Conservation (phyloP, 2,888 invertebrate species). For the Eumacrocentrus americanus region DNA sequence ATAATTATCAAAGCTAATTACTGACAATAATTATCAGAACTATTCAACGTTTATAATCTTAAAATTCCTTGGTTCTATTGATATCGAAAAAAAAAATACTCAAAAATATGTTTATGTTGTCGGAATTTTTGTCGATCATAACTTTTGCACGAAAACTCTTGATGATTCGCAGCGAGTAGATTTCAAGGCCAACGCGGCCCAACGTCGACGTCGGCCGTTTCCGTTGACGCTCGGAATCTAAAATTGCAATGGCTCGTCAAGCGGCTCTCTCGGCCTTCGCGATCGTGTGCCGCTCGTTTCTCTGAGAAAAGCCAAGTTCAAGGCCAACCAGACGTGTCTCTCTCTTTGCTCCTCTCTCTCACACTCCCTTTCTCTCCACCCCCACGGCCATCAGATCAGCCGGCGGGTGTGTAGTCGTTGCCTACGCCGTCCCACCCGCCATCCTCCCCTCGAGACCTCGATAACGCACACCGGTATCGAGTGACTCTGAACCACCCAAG, state of each 20-base stretch:
- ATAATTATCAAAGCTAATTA: too few relatives aligned
- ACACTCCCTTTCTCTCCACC: not conserved
- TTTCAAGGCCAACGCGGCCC: constrained; percentile 18
- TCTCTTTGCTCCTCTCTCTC: constrained; percentile 16
- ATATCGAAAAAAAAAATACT: too few relatives aligned
- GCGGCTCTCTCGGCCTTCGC: constrained; percentile 36
- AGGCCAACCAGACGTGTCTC: constrained; percentile 50
- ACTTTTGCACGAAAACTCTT: constrained; percentile 1
- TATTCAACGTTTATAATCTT: too few relatives aligned
- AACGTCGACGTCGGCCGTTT: constrained; percentile 47
- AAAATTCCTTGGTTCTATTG: too few relatives aligned
- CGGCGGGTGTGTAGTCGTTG: constrained; percentile 7
- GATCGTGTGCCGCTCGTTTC: constrained; percentile 29
- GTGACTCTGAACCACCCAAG: constrained; percentile 17
- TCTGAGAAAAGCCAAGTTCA: constrained; percentile 59
- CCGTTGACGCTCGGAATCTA: constrained; percentile 47
- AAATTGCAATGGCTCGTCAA: constrained; percentile 31
- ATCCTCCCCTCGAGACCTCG: not conserved
- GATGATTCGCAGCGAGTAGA: constrained; percentile 19
- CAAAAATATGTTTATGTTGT: not conserved
- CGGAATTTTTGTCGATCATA: not conserved
- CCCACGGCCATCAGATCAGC: constrained; percentile 25
- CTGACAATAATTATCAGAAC: too few relatives aligned
- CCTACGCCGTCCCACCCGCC: not conserved
- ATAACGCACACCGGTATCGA: constrained; percentile 16